Base-by-base conservation (phyloP, 2,888 invertebrate genomes). In the Drosophila mercatorum region DNA sequence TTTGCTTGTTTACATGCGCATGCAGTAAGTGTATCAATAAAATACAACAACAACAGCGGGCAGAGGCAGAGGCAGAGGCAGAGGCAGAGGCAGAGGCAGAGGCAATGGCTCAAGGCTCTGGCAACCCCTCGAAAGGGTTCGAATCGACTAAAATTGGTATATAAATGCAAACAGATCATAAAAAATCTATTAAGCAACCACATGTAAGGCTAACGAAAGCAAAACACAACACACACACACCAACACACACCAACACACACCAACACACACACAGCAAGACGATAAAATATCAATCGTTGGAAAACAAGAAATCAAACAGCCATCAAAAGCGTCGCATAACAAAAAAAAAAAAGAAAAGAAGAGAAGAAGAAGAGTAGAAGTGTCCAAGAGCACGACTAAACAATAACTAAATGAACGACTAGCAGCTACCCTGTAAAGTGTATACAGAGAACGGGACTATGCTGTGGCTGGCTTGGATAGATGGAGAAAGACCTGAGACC, bases 251-350 rank as follows among this genome's bases (percentile, higher is more conserved):
- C n/a, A 38, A 41, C 44, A 53, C 43, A 51, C 56, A 41, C 49
- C 49, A 49, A 38, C 53, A 38, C 38, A 34, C 51, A 40, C 49
- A 53, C 53, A 40, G 46, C 60, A 79, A 77, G 84, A 72, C 86
- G 75, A 83, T 78, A 86, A 91, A 88, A 82, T 88, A 90, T 91
- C 90, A 91, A 89, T 91, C 89, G 91, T 67, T 86, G 89, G 77
- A 83, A 83, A 81, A 88, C 87, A 89, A 78, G 85, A 87, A 91
- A 90, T 82, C 90, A 89, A 91, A 89, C 86, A 90, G 82, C 89
- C 90, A 90, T 90, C 91, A 90, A 90, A 91, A 90, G 82, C 91
- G 78, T 75, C 91, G 69, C 72, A 69, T 58, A 64, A 31, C 57
- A 71, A 65, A 68, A 56, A 70, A n/a, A 36, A 52, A 67, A 44